Evolutionary conservation across 2,888 invertebrate genomes (phyloP), one percentile per base, ranked within the genome.

Genomic region (Lagria hirta): DNA sequence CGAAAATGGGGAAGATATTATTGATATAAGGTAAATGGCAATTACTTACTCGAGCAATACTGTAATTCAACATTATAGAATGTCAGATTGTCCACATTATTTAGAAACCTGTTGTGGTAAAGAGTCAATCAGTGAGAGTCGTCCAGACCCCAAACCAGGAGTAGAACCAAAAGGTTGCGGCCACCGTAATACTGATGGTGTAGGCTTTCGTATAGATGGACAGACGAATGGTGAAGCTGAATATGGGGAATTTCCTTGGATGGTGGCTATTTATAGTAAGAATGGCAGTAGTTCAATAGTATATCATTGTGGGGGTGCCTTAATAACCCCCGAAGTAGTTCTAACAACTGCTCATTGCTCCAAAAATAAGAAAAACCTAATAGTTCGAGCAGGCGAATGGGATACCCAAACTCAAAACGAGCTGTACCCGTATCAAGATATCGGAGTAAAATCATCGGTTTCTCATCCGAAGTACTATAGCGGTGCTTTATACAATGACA

Each of bases 321-420:
- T 89, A 7, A 86, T 89, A 49, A 83, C 86, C 46, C 80, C 78
- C 0, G 72, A 73, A 33, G 85, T 85, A 0, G 84, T 86, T 0
- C 63, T 90, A 4, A 89, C 89, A 0, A 86, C 86, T 0, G 87
- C 86, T 0, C 89, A 90, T 68, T 84, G 84, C 61, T 78, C 86
- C 7, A 61, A 57, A 37, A 64, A 43, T 8, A 22, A 30, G 8
- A 41, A 32, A 1, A 20, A 21, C 10, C 46, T 54, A 41, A 49
- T 43, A 21, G 41, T 85, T 1, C 76, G 88, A 0, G 83, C 83
- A 0, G 88, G 88, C 0, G 88, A 89, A 69, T 89, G 88, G 88
- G 87, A 89, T 67, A 85, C 86, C 0, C 83, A 84, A 64, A 82
- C 81, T 0, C 79, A 76, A 12, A 76, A 75, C 24, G 88, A 89